A percentile compares a stretch with the other conserved stretches of the same genome.
These are phyloP conservation scores for Tetramorium simillimum DNA, from an alignment of 1,140 invertebrate genomes.

Conservation along the genomic window DNA sequence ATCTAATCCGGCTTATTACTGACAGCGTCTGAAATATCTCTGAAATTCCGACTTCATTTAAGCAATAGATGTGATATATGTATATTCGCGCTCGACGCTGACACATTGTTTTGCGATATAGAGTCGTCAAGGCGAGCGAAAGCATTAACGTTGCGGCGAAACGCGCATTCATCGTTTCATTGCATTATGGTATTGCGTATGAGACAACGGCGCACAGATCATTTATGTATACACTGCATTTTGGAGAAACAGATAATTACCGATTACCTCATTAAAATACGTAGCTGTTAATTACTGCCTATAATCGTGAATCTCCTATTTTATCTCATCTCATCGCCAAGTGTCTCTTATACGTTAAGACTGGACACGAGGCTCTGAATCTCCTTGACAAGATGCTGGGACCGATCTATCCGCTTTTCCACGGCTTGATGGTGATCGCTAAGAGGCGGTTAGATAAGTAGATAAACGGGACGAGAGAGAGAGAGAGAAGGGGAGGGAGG, in stretches of 20 bases:
- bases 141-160: background rate
- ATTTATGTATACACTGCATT: background rate
- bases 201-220: background rate
- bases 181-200: background rate
- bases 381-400: constrained; percentile 32
- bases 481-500: background rate
- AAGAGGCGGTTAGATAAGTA: constrained; percentile 42
- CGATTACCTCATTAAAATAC: constrained; percentile 8
- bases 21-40: constrained; percentile 41
- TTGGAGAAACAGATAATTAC: background rate
- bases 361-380: background rate
- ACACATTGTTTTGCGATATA: constrained; percentile 11
- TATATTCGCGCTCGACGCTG: background rate
- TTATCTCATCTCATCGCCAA: constrained; percentile 16
- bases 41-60: constrained; percentile 42
- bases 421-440: constrained; percentile 57
- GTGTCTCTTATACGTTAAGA: background rate
- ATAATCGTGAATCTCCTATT: background rate
- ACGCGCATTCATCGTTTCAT: background rate
- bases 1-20: constrained; percentile 43
- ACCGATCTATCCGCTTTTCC: constrained; percentile 61
- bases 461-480: constrained; percentile 28
- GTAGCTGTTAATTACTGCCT: background rate
- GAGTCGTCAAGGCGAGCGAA: constrained; percentile 19
- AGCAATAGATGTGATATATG: background rate